phyloP scores from a whole-genome alignment of 2,888 invertebrate species.

The Folsomia candida region DNA sequence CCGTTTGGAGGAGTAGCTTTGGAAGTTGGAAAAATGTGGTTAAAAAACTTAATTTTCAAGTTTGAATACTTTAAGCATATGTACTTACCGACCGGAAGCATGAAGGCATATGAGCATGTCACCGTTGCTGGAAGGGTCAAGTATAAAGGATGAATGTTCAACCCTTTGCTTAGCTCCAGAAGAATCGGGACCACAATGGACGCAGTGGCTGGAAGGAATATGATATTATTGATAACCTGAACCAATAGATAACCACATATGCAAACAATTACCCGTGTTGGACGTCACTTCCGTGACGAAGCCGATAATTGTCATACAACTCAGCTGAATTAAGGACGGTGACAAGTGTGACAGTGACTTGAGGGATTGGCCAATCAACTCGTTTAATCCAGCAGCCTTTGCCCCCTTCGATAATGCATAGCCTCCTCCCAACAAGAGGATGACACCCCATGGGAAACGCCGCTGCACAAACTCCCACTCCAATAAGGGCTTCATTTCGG shows the following conservation, averaged over 20 bases:
- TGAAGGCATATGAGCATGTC: constrained; percentile 84
- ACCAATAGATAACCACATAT: neutral
- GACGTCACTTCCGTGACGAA: constrained; percentile 27
- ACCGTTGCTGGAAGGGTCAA: constrained; percentile 85
- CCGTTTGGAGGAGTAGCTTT: constrained; percentile 64
- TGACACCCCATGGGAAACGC: constrained; percentile 40
- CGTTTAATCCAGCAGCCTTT: constrained; percentile 21
- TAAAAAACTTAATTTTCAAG: no score
- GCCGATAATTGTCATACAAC: constrained; percentile 15
- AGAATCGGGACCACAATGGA: constrained; percentile 22
- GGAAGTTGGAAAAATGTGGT: no score
- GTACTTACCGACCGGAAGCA: constrained; percentile 48
- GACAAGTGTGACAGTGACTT: constrained; percentile 9
- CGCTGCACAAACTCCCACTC: constrained; percentile 38
- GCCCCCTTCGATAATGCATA: constrained; percentile 26
- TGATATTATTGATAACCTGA: neutral
- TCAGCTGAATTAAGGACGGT: constrained; percentile 9
- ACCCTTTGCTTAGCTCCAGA: constrained; percentile 55
- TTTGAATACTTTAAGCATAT: no score
- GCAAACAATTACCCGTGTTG: constrained; percentile 10
- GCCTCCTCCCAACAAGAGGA: constrained; percentile 22
- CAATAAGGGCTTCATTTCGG: constrained; percentile 23
- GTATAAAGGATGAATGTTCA: constrained; percentile 78
- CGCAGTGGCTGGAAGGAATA: constrained; percentile 11
- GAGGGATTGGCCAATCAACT: constrained; percentile 17